A percentile compares a stretch with the other conserved stretches of the same genome.
phyloP scores from a whole-genome alignment of 2,888 invertebrate genomes.

The Drosophila anomalata region DNA sequence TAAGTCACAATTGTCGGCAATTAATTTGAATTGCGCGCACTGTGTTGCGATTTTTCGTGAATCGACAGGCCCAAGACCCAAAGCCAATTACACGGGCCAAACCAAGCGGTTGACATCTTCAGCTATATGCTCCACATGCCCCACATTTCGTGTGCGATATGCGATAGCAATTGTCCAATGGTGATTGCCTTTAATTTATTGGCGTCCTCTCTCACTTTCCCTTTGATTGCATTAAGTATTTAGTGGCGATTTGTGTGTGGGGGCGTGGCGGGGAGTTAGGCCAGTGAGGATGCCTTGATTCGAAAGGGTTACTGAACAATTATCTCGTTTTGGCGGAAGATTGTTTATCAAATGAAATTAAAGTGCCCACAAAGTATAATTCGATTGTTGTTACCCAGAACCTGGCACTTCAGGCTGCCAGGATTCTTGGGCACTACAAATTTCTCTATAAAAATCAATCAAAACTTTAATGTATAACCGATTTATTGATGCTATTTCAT shows the following conservation, averaged over 20 bases:
- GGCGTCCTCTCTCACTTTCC: conserved; percentile 74
- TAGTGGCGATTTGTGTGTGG: conserved; percentile 27
- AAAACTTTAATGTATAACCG: no score
- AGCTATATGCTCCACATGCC: conserved; percentile 32
- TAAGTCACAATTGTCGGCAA: conserved; percentile 77
- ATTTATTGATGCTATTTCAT: no score
- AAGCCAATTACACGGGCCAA: conserved; percentile 69
- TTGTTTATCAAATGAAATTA: background rate
- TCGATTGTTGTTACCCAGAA: background rate
- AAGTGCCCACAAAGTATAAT: background rate
- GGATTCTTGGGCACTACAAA: background rate
- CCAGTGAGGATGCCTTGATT: background rate
- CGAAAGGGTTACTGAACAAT: background rate
- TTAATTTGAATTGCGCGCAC: conserved; percentile 77
- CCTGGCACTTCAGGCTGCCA: background rate
- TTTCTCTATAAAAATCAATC: background rate
- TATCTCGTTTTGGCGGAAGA: background rate
- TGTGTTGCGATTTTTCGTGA: conserved; percentile 69
- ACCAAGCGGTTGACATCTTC: conserved; percentile 57
- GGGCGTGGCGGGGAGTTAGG: background rate
- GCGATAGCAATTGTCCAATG: conserved; percentile 45
- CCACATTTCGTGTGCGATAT: conserved; percentile 12
- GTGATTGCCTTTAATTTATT: conserved; percentile 73
- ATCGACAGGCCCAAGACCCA: conserved; percentile 44
- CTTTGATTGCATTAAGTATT: conserved; percentile 66